These are phyloP conservation scores for Xanthorhoe spadicearia DNA, from an alignment of 2,888 invertebrate species.

Conservation along the genomic window DNA sequence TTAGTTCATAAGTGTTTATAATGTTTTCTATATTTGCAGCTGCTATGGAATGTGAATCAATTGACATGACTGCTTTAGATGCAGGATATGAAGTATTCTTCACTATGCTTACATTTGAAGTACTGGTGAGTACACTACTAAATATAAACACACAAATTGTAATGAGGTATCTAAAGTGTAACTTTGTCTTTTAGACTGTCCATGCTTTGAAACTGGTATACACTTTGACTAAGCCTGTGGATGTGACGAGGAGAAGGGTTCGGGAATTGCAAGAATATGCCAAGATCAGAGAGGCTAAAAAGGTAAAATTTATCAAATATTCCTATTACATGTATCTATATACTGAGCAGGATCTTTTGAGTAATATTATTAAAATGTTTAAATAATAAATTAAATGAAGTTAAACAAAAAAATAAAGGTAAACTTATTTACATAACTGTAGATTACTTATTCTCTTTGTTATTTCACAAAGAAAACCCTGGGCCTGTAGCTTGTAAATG, in stretches of 20 bases:
- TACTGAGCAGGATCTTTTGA: too few relatives aligned
- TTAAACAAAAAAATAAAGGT: too few relatives aligned
- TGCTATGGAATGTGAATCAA: constrained; percentile 73
- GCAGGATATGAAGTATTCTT: constrained; percentile 78
- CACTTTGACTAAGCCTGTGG: constrained; percentile 73
- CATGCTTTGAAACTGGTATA: constrained; percentile 76
- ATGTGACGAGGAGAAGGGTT: constrained; percentile 74
- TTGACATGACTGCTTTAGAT: constrained; percentile 70
- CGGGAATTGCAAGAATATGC: constrained; percentile 68
- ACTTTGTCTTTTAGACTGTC: constrained; percentile 62
- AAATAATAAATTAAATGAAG: too few relatives aligned
- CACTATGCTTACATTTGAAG: constrained; percentile 67
- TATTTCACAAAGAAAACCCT: too few relatives aligned
- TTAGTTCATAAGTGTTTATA: neutral
- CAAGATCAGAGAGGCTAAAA: constrained; percentile 70
- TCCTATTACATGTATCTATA: too few relatives aligned
- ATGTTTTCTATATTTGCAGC: constrained; percentile 54
- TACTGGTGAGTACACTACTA: constrained; percentile 61
- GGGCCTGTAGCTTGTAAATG: too few relatives aligned
- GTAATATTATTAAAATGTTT: too few relatives aligned
- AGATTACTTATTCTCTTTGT: too few relatives aligned
- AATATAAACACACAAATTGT: neutral
- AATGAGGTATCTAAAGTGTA: neutral
- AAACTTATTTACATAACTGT: too few relatives aligned
- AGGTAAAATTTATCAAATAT: constrained; percentile 53